Conservation (phyloP, 2,797 vertebrate genomes). For the Falco rusticolus region DNA sequence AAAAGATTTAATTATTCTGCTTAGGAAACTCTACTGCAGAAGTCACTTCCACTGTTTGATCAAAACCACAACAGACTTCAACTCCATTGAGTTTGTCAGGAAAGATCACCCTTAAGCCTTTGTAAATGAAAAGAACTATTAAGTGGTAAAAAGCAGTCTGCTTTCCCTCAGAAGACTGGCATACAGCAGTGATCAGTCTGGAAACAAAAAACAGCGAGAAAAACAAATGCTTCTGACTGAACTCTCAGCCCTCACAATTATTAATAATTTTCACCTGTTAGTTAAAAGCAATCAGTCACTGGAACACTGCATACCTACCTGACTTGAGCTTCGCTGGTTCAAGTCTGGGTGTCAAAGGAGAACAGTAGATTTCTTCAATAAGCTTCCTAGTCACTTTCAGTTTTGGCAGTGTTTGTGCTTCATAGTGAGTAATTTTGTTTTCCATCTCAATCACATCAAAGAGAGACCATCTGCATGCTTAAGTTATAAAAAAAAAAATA, state of each 20-base stretch:
- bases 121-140: not conserved
- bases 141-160: not conserved
- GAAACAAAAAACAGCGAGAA: not conserved
- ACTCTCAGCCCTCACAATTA: not conserved
- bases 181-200: not conserved
- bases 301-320: constrained; percentile 80
- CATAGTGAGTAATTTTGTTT: constrained; percentile 79
- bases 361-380: constrained; percentile 84
- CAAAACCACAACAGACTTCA: not conserved
- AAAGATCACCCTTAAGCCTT: not conserved
- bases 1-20: not conserved
- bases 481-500: not conserved
- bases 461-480: constrained; percentile 82
- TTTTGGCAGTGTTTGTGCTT: constrained; percentile 83
- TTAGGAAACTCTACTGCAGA: not conserved
- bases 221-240: not conserved
- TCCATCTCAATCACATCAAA: constrained; percentile 87
- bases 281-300: not conserved
- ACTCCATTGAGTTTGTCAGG: not conserved
- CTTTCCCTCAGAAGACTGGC: not conserved
- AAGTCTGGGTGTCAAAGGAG: constrained; percentile 75
- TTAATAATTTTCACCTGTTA: not conserved
- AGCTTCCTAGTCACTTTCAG: constrained; percentile 83
- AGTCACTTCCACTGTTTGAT: not conserved
- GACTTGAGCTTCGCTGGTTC: constrained; percentile 83